These are phyloP conservation scores for Puntigrus tetrazona DNA, from an alignment of 2,113 vertebrate species.

Conservation along the genomic window DNA sequence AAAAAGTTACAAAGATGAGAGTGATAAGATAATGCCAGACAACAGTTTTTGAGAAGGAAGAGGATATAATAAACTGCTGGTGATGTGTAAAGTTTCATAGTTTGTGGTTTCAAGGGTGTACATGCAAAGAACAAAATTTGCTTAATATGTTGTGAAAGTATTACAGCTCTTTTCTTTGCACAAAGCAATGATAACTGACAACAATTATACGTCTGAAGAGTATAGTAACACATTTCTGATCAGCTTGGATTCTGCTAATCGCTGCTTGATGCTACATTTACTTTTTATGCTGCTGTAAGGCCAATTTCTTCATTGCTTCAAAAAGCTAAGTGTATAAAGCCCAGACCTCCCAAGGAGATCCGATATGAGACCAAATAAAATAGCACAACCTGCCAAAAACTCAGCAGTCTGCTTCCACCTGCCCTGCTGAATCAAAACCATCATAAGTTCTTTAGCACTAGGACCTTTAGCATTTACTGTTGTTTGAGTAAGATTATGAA, in stretches of 20 bases:
- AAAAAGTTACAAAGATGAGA: neutral
- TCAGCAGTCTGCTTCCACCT: neutral
- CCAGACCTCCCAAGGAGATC: slow-evolving; percentile 8
- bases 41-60: neutral
- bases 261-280: neutral
- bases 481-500: neutral
- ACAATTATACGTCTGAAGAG: neutral
- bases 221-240: neutral
- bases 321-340: neutral
- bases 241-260: neutral
- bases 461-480: neutral
- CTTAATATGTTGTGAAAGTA: no score
- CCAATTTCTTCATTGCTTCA: neutral
- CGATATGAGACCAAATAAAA: neutral
- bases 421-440: neutral
- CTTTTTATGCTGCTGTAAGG: neutral
- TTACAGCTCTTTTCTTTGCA: neutral
- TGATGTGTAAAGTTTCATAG: neutral
- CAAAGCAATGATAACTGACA: neutral
- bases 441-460: neutral
- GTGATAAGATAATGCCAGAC: neutral
- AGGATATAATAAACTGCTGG: neutral
- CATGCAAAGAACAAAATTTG: neutral
- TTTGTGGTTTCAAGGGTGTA: neutral
- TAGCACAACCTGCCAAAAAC: neutral